Base-by-base conservation (phyloP, 2,113 vertebrate species). In the Heteronetta atricapilla region DNA sequence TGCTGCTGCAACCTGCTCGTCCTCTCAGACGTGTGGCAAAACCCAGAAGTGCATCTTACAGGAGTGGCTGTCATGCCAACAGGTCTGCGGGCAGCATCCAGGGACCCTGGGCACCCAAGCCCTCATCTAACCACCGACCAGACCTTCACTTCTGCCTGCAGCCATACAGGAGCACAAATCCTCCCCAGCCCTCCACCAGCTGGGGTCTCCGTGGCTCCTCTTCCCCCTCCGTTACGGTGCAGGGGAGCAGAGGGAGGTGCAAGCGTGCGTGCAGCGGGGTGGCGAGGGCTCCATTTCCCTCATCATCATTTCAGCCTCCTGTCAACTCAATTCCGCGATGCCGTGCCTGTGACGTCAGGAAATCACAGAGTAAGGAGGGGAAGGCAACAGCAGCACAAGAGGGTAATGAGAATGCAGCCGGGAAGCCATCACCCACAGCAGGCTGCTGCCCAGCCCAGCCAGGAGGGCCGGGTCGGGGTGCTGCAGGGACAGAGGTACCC, bases 311-410 rank as follows among this genome's bases (percentile, higher is more conserved):
- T 62, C 93, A 83, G 86, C 86, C 73, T 93, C 68, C 88, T 3
- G 31, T 93, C 73, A 88, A 96, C 89, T 81, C 91, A 73, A 26
- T 53, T 44, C 42, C 0, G 1, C 6, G 31, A 29, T 72, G 80
- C 88, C 20, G 81, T 4, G 22, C 67, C 85, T 80, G 76, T 89
- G 95, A 95, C 40, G 50, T 59, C 82, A 59, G 90, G 87, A 90
- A 95, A 94, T 95, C 94, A 63, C 46, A 72, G 69, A 53, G 38
- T n/a, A 33, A 75, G 70, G 90, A 20, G 56, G 55, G 74, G 63
- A 26, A 86, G 77, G 90, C 70, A 74, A 66, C 33, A 59, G 79
- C 59, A 59, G 94, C 42, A 18, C 42, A 68, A 28, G 38, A 6
- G 64, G 62, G 88, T 93, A 89, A 96, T 92, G 90, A 0, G 85